A percentile compares a stretch with the other conserved stretches of the same genome.
Conservation (phyloP, 2,113 vertebrate species). For the Dinomys branickii region DNA sequence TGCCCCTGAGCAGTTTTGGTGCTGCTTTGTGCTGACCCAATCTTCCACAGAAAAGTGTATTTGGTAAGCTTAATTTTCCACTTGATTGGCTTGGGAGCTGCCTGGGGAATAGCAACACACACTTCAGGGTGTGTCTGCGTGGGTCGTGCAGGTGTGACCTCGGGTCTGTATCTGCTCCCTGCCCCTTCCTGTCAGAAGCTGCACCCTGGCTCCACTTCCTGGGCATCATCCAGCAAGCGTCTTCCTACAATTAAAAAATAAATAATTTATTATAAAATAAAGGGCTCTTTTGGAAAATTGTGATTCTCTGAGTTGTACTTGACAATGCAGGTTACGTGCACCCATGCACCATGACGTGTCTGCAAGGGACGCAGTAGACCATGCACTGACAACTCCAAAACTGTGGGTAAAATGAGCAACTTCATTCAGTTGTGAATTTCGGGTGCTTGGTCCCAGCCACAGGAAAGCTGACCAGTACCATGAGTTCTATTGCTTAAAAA, state of each 20-base stretch:
- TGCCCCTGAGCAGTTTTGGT: neutral
- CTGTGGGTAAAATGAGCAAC: neutral
- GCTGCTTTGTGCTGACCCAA: neutral
- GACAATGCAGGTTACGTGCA: too few species aligned
- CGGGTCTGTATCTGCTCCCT: neutral
- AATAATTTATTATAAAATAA: too few species aligned
- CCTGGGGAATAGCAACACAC: neutral
- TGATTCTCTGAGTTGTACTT: too few species aligned
- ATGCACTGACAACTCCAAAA: neutral
- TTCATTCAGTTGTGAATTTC: neutral
- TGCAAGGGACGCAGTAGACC: neutral
- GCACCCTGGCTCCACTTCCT: neutral
- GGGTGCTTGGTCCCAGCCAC: too few species aligned
- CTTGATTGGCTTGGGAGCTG: neutral
- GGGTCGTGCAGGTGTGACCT: too few species aligned
- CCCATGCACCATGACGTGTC: too few species aligned
- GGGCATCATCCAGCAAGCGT: neutral
- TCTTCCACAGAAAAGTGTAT: neutral
- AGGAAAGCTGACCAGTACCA: too few species aligned
- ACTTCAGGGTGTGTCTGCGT: neutral
- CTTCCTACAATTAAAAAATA: too few species aligned
- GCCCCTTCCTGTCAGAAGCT: neutral
- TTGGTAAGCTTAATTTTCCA: too few species aligned
- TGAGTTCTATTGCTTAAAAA: neutral
- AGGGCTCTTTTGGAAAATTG: too few species aligned